phyloP scores from a whole-genome alignment of 1,140 invertebrate species.

The Armadillidium nasatum region DNA sequence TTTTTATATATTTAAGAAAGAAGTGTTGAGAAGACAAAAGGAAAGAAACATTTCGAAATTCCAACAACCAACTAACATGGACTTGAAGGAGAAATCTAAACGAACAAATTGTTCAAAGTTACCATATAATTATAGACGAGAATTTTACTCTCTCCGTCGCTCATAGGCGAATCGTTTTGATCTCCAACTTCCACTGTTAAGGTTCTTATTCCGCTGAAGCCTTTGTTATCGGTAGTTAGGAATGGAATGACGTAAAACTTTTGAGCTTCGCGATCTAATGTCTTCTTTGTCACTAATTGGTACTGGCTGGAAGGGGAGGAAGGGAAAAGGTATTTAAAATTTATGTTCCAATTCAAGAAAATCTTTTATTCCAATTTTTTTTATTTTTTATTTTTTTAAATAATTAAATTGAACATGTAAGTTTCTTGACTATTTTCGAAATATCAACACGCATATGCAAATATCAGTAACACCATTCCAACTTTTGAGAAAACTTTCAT shows the following conservation, averaged over 20 bases:
- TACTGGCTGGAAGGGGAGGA: slow-evolving; percentile 23
- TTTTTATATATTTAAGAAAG: too few species aligned
- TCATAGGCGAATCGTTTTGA: slow-evolving; percentile 81
- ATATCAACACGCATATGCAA: too few species aligned
- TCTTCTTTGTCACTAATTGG: slow-evolving; percentile 42
- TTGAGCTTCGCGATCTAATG: slow-evolving; percentile 51
- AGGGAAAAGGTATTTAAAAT: not conserved
- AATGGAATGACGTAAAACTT: slow-evolving; percentile 46
- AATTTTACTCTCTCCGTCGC: slow-evolving; percentile 59
- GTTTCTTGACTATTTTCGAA: too few species aligned
- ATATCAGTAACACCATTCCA: too few species aligned
- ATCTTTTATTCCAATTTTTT: too few species aligned
- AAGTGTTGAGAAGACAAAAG: too few species aligned
- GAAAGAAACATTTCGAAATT: too few species aligned
- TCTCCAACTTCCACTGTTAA: slow-evolving; percentile 83
- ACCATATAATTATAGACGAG: slow-evolving; percentile 85
- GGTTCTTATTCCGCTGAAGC: slow-evolving; percentile 58
- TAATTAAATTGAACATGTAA: too few species aligned
- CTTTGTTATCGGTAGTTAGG: slow-evolving; percentile 35
- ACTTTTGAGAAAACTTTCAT: too few species aligned
- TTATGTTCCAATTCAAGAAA: not conserved
- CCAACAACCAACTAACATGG: too few species aligned
- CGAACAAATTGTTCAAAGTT: not conserved
- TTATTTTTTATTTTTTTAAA: too few species aligned
- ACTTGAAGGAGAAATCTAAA: too few species aligned